These are phyloP conservation scores for Laticauda colubrina DNA, from an alignment of 2,113 vertebrate species.

Conservation along the genomic window DNA sequence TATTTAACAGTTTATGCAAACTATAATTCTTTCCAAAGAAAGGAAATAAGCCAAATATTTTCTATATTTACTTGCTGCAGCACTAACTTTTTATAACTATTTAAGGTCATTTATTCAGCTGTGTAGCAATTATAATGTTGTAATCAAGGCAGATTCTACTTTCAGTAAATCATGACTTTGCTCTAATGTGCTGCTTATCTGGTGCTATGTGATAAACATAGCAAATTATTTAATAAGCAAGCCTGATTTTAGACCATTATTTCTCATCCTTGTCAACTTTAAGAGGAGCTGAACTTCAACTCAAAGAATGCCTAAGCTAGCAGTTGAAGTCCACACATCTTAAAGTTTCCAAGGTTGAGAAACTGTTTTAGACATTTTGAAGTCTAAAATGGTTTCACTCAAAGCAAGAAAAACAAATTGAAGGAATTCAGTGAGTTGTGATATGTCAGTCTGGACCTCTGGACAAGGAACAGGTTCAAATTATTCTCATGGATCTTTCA, in stretches of 20 bases:
- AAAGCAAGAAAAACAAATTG: background rate
- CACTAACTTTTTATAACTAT: conserved; percentile 84
- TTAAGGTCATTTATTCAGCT: conserved; percentile 79
- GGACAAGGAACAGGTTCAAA: background rate
- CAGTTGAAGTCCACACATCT: background rate
- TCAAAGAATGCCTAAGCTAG: background rate
- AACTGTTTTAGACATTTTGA: background rate
- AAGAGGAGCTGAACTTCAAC: background rate
- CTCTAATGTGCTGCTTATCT: conserved; percentile 72
- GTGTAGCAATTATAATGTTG: conserved; percentile 81
- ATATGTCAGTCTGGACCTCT: background rate
- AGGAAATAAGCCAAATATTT: conserved; percentile 88
- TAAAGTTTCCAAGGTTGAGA: background rate
- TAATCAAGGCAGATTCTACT: conserved; percentile 85
- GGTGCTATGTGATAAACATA: conserved; percentile 52
- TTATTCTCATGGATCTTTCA: background rate
- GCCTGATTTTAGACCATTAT: background rate
- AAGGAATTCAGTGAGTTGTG: background rate
- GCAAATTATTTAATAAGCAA: conserved; percentile 46
- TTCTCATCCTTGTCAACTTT: background rate
- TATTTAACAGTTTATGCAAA: conserved; percentile 80
- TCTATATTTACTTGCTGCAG: conserved; percentile 86
- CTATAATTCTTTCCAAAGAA: conserved; percentile 82
- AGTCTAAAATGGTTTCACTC: background rate
- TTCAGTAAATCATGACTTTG: conserved; percentile 86